Percentiles rank a stretch among this genome's conserved stretches.
phyloP scores from a whole-genome alignment of 2,797 vertebrate species.

The Poecilia gillii region DNA sequence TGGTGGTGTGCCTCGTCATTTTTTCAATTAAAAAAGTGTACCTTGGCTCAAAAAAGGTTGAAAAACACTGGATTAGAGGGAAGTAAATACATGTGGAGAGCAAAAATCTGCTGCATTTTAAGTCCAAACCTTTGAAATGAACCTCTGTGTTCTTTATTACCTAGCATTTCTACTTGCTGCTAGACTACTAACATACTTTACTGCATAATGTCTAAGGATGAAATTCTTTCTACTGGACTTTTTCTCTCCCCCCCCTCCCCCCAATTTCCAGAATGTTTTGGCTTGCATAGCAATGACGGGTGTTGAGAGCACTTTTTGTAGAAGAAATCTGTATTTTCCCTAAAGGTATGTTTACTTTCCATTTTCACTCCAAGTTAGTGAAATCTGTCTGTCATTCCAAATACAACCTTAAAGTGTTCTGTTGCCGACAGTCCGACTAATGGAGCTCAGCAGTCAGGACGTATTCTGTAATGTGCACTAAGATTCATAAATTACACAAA shows the following conservation, averaged over 20 bases:
- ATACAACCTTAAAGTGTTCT: neutral
- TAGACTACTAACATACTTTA: neutral
- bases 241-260: neutral
- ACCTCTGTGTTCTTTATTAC: neutral
- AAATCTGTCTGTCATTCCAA: neutral
- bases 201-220: neutral
- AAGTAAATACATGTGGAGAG: neutral
- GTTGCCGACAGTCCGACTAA: neutral
- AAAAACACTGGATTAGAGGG: neutral
- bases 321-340: neutral
- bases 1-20: too few species aligned
- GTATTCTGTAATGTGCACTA: neutral
- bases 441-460: neutral
- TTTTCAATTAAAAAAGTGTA: too few species aligned
- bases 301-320: neutral
- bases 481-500: neutral
- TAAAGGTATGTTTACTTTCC: neutral
- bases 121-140: neutral
- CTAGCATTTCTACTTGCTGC: neutral
- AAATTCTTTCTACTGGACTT: neutral
- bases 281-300: neutral
- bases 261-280: neutral
- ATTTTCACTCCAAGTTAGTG: neutral
- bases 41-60: too few species aligned
- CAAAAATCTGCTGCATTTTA: neutral